Base-by-base conservation (phyloP, 92 coral and sea anemone genomes). In the Actinostola sp. region DNA sequence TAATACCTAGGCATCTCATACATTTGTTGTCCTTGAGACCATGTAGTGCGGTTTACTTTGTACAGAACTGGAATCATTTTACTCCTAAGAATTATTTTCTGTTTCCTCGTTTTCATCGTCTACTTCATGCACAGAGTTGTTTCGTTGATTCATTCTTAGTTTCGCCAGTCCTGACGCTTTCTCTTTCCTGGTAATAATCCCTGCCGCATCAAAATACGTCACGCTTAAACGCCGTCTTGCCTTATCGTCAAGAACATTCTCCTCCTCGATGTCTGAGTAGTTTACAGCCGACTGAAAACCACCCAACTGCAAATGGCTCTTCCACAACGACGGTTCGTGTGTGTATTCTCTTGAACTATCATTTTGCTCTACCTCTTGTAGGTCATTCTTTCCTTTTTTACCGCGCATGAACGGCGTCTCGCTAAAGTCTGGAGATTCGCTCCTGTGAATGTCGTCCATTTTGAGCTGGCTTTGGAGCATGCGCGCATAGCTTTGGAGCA, bases 401-500 rank as follows among this genome's bases (percentile, higher is more conserved):
- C 62, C 34, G 15, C 81, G 81, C 81, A 75, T 64, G 32, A 75
- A 75, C 5, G 81, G 73, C 15, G 72, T 75, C 12, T 75, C 54
- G 32, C 63, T 44, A 49, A 49, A 75, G 52, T 75, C 81, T n/a
- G 81, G 81, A 1, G 81, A 75, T 2, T 75, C 81, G 19, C 63
- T 33, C 14, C 61, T 70, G 13, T 72, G 81, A 1, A 52, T 23
- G 3, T 66, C 63, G 51, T 74, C 73, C 71, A 75, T 50, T 5
- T 61, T 26, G 11, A 75, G 65, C 65, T 75, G 49, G 21, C 29
- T 64, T 43, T 75, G 71, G 31, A 75, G 72, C 81, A 75, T 75
- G 72, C 81, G 73, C 70, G 39, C 55, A 43, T 75, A 75, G 60
- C 42, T 75, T 10, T 50, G 48, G 3, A 75, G 66, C 20, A 75